phyloP scores from a whole-genome alignment of 1,140 invertebrate genomes.

The Holotrichia oblita region DNA sequence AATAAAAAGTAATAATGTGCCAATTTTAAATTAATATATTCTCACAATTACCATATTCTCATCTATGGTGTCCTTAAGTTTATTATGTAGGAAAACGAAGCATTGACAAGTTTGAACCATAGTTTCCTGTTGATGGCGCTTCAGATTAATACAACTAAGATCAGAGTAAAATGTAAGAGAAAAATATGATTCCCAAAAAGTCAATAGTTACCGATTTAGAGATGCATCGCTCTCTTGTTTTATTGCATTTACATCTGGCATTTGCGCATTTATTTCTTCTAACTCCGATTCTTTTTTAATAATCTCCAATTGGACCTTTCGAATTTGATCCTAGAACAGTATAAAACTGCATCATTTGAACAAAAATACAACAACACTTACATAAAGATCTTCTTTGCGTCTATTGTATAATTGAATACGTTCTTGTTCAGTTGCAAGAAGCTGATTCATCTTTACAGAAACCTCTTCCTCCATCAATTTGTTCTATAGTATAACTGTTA shows the following conservation, averaged over 20 bases:
- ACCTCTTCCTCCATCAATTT: not conserved
- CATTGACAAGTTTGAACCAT: not conserved
- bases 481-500: not conserved
- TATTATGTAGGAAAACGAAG: not conserved
- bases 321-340: not conserved
- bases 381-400: not conserved
- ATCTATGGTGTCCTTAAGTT: not conserved
- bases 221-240: conserved; percentile 71
- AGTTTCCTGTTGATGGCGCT: not conserved
- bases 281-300: not conserved
- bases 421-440: not conserved
- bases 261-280: not conserved
- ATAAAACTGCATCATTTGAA: not conserved
- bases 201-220: conserved; percentile 98
- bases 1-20: no score
- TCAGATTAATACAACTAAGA: not conserved
- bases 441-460: not conserved
- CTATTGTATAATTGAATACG: not conserved
- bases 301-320: not conserved
- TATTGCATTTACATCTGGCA: not conserved
- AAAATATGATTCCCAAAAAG: conserved; percentile 75
- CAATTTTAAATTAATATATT: no score
- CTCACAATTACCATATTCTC: not conserved
- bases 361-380: not conserved
- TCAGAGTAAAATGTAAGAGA: not conserved